Conservation (phyloP, 2,113 vertebrate genomes). For the Silurus asotus region DNA sequence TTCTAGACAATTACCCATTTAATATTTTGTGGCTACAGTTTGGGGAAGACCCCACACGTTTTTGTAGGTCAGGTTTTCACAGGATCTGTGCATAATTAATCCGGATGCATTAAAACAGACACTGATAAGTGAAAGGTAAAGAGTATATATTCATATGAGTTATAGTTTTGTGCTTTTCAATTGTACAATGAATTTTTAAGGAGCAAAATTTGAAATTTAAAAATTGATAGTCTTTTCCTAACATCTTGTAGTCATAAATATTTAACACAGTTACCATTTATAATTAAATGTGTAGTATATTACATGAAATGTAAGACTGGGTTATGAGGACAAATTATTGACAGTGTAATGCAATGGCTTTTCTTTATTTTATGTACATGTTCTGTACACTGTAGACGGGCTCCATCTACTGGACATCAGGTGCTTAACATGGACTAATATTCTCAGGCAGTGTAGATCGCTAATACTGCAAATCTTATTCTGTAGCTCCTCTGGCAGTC, state of each 20-base stretch:
- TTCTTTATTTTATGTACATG: background rate
- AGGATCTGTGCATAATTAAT: background rate
- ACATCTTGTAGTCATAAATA: background rate
- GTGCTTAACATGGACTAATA: background rate
- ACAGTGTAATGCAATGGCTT: background rate
- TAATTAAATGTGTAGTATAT: background rate
- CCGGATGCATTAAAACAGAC: background rate
- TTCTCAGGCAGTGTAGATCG: background rate
- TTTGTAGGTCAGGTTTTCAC: background rate
- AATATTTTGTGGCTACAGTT: background rate
- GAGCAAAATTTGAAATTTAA: background rate
- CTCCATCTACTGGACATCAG: slow-evolving; percentile 28
- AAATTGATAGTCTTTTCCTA: background rate
- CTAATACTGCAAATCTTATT: background rate
- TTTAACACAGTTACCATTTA: background rate
- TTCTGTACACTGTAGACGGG: background rate
- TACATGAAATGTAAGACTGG: background rate
- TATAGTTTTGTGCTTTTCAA: background rate
- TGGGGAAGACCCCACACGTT: background rate
- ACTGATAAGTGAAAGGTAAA: background rate
- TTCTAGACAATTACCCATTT: background rate
- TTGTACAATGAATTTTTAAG: background rate
- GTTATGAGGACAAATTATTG: background rate
- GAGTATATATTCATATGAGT: background rate
- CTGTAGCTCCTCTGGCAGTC: background rate